Evolutionary conservation across 2,797 vertebrate species (phyloP).

Genomic region (Danio choprae): DNA sequence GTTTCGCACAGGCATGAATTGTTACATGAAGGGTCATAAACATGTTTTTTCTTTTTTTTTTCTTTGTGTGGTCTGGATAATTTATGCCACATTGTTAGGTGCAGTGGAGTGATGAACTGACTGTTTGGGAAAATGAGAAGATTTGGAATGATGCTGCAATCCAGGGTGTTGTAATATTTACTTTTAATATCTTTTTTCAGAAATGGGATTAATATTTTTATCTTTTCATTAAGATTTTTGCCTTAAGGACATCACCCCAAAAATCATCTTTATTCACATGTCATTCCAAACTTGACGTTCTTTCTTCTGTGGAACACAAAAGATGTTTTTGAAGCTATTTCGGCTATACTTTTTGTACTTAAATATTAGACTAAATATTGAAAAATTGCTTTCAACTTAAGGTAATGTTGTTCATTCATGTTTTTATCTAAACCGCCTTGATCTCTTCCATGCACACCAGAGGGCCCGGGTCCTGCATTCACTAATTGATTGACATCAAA

Average conservation of each 20-base stretch:
- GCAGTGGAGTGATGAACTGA: conserved; percentile 19
- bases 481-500: too few relatives aligned
- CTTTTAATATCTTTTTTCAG: conserved; percentile 10
- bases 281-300: neutral
- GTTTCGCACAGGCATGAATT: conserved; percentile 23
- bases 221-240: conserved; percentile 8
- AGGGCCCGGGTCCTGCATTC: too few relatives aligned
- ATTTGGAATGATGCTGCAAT: conserved; percentile 21
- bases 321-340: neutral
- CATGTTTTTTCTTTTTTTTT: conserved; percentile 14
- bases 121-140: conserved; percentile 34
- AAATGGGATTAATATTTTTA: conserved; percentile 4
- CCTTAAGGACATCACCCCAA: neutral
- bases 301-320: neutral
- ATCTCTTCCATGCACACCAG: too few relatives aligned
- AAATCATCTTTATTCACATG: neutral
- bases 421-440: too few relatives aligned
- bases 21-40: conserved; percentile 41
- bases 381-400: too few relatives aligned
- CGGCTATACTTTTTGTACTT: too few relatives aligned
- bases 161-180: neutral
- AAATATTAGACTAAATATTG: too few relatives aligned
- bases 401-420: too few relatives aligned
- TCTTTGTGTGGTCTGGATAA: conserved; percentile 32
- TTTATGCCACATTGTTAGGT: conserved; percentile 31